These are phyloP conservation scores for Sinosuthora webbiana DNA, from an alignment of 2,113 vertebrate genomes.

Conservation along the genomic window DNA sequence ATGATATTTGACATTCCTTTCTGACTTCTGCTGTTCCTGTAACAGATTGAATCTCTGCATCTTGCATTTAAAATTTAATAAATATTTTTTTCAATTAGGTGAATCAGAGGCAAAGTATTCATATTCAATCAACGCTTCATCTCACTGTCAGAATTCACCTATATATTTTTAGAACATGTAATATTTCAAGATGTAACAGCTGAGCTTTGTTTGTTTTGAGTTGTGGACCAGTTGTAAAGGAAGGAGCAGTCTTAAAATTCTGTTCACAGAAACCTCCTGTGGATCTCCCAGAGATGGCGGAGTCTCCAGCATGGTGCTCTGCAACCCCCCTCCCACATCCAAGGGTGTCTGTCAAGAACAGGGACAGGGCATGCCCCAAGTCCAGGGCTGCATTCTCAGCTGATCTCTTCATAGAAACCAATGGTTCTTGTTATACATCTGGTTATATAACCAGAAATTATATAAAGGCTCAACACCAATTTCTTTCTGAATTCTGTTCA, in stretches of 20 bases:
- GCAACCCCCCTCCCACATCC: accelerated
- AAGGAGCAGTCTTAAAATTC: background rate
- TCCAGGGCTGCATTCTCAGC: background rate
- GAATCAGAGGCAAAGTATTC: background rate
- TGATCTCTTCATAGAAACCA: background rate
- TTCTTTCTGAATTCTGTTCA: background rate
- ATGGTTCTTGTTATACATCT: no score
- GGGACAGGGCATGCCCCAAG: background rate
- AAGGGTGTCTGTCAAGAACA: background rate
- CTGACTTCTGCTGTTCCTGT: background rate
- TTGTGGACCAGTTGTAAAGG: background rate
- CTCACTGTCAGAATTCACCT: background rate
- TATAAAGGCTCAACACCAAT: background rate
- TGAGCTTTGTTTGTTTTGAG: background rate
- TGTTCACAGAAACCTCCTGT: background rate
- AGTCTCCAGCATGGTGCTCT: background rate
- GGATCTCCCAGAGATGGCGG: background rate
- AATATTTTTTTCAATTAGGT: background rate
- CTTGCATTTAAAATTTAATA: background rate
- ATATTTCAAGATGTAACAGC: background rate
- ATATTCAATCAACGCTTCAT: background rate
- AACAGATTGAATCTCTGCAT: background rate
- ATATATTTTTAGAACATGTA: background rate
- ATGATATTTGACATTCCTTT: background rate
- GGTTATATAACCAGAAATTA: background rate